These are phyloP conservation scores for Kryphioiulus occultus DNA, from an alignment of 2,888 invertebrate genomes.

Conservation along the genomic window DNA sequence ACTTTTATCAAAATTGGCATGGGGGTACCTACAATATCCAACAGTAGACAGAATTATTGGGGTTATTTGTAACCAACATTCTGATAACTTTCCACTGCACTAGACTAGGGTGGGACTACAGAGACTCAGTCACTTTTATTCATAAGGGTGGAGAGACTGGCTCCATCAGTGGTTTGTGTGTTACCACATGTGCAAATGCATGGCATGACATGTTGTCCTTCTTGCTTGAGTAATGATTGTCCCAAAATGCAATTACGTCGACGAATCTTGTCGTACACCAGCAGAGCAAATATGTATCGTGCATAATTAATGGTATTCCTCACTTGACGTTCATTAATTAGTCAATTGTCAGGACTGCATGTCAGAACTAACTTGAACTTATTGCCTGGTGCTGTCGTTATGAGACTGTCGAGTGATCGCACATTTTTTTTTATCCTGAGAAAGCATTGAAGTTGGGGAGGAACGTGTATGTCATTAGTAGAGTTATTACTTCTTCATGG, in stretches of 20 bases:
- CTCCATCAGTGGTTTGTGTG: conserved; percentile 43
- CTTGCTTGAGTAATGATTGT: conserved; percentile 44
- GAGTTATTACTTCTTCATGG: conserved; percentile 28
- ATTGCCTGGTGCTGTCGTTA: background rate
- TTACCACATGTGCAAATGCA: conserved; percentile 42
- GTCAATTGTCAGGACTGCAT: conserved; percentile 48
- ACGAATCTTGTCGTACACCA: conserved; percentile 36
- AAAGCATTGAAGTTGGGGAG: background rate
- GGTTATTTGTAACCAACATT: too few species aligned
- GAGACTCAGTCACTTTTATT: background rate
- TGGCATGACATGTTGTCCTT: conserved; percentile 41
- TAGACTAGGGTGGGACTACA: background rate
- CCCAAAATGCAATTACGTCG: conserved; percentile 48
- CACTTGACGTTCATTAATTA: conserved; percentile 50
- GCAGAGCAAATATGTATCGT: conserved; percentile 17
- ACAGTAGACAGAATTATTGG: too few species aligned
- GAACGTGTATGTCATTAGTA: conserved; percentile 25
- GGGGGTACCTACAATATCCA: too few species aligned
- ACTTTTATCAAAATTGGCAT: too few species aligned
- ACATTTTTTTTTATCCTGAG: background rate
- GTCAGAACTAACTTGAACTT: conserved; percentile 37
- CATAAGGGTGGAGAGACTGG: background rate
- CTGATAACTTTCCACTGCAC: too few species aligned
- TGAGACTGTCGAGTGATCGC: background rate
- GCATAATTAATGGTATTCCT: conserved; percentile 51